Conservation (phyloP, 2,888 invertebrate genomes). For the Pilophorus perplexus region DNA sequence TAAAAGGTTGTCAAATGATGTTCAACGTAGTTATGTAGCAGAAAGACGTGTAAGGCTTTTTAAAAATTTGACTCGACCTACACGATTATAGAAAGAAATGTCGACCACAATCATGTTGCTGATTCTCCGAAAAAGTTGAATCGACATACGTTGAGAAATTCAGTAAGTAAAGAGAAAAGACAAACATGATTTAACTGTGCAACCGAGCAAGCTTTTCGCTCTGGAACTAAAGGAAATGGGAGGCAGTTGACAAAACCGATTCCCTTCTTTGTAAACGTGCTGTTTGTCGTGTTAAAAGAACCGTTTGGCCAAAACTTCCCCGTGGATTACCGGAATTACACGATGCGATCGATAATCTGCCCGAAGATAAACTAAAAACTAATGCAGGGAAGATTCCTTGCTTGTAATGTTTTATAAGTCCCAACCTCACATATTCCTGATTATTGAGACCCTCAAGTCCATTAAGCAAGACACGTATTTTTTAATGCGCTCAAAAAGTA, state of each 20-base stretch:
- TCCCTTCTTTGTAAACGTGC: slow-evolving; percentile 7
- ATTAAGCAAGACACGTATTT: too few species aligned
- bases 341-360: background rate
- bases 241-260: background rate
- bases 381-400: too few species aligned
- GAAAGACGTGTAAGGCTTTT: too few species aligned
- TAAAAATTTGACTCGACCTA: too few species aligned
- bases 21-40: too few species aligned
- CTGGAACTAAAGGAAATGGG: background rate
- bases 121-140: background rate
- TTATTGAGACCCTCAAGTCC: too few species aligned
- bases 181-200: background rate
- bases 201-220: slow-evolving; percentile 6
- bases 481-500: too few species aligned
- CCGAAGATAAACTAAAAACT: background rate
- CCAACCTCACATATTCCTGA: too few species aligned
- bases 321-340: background rate
- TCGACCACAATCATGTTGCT: too few species aligned
- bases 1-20: too few species aligned
- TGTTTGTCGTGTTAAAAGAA: background rate
- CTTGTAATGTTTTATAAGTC: too few species aligned
- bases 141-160: slow-evolving; percentile 2
- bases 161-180: background rate
- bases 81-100: background rate
- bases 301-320: slow-evolving; percentile 2